Evolutionary conservation across 2,888 invertebrate species (phyloP).

Genomic region (Arrhopalites spinosus): DNA sequence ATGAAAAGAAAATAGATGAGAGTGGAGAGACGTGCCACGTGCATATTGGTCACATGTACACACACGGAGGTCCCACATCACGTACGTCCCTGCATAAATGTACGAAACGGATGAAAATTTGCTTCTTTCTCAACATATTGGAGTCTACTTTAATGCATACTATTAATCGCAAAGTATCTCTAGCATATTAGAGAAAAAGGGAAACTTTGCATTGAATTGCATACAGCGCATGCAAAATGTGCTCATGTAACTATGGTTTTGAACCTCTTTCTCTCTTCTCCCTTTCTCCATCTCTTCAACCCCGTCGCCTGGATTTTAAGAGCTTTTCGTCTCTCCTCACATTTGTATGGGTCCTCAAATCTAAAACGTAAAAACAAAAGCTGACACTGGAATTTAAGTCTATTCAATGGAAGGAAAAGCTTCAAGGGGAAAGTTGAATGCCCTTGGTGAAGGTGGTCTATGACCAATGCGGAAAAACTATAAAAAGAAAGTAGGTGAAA

Average conservation of each 20-base stretch:
- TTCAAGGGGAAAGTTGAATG: not conserved
- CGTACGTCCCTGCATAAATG: not conserved
- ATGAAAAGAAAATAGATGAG: conserved; percentile 37
- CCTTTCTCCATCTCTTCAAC: not conserved
- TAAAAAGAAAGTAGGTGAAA: no score
- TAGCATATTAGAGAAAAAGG: no score
- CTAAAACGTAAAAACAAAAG: not conserved
- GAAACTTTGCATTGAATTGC: no score
- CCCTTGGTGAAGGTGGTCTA: not conserved
- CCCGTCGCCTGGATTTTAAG: no score
- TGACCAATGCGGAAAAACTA: not conserved
- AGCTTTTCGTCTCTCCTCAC: not conserved
- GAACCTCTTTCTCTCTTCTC: not conserved
- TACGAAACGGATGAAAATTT: not conserved
- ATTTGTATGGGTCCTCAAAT: not conserved
- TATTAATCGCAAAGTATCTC: no score
- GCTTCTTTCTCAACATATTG: no score
- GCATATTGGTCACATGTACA: not conserved
- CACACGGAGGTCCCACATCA: not conserved
- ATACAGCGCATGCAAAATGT: not conserved
- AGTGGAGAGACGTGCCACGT: conserved; percentile 13
- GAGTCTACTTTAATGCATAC: no score
- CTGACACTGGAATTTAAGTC: no score
- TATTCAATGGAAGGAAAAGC: not conserved
- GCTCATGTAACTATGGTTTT: not conserved